Base-by-base conservation (phyloP, 2,888 invertebrate species). In the Acronicta leporina region DNA sequence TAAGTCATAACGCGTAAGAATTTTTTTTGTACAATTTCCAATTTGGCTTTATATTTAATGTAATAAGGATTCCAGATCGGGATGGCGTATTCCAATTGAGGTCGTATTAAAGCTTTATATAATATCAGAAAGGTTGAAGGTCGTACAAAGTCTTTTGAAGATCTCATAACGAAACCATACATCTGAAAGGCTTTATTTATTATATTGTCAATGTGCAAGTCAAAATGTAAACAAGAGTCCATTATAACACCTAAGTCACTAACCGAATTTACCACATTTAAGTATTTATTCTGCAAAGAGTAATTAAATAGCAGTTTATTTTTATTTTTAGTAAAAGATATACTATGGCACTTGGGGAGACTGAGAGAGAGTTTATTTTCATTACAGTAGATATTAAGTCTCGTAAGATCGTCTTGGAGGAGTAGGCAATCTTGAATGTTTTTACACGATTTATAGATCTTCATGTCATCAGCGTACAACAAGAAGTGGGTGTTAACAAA, bases 381-480 rank as follows among this genome's bases (percentile, higher is more conserved):
- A 6, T 2, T 4, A 20, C 53, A 53, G 38, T 53, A 53, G 0
- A 3, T 11, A 38, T 35, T 7, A n/a, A 52, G 20, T n/a, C 44
- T 44, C 13, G 30, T 8, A 1, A 52, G 16, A 13, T 52, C 43
- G 0, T 52, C 35, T 30, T 52, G 52, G 1, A 52, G 35, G 5
- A 20, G 14, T 13, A 9, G 6, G 38, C 52, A 52, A 9, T 52
- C 52, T 13, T n/a, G 13, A 1, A 52, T 13, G 10, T 8, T 44
- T 35, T 35, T 52, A 11, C 53, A 53, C 0, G 53, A 13, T 9
- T 10, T 45, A 11, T 38, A 53, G 13, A 53, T 43, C 43, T 53
- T 53, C 2, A 53, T 40, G 13, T 53, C 53, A 11, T 53, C 53
- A n/a, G 53, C 45, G 6, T 53, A 53, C 45, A 53, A 16, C 20